A percentile compares a stretch with the other conserved stretches of the same genome.
Conservation (phyloP, 2,797 vertebrate species). For the Adelosebastes latens region DNA sequence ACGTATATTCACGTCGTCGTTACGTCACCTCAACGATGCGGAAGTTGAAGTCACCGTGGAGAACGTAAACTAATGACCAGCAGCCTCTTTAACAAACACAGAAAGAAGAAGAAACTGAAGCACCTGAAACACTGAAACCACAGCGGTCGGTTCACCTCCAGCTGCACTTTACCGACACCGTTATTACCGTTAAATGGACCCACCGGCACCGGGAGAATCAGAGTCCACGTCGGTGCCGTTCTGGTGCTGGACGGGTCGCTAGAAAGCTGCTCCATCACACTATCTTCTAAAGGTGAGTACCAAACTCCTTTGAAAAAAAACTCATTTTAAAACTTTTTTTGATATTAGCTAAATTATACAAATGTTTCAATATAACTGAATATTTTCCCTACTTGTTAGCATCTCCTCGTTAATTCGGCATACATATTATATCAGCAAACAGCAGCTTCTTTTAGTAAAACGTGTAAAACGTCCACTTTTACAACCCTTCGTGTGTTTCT, state of each 20-base stretch:
- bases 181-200: conserved; percentile 29
- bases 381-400: accelerated
- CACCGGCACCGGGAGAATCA: neutral
- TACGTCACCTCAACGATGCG: conserved; percentile 65
- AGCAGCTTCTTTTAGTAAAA: accelerated
- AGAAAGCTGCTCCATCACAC: neutral
- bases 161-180: conserved; percentile 1
- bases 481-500: neutral
- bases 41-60: conserved; percentile 76
- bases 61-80: conserved; percentile 73
- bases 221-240: neutral
- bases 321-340: accelerated
- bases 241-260: neutral
- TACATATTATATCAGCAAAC: neutral
- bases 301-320: neutral
- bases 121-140: neutral
- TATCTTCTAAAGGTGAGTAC: conserved; percentile 33
- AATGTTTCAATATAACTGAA: accelerated
- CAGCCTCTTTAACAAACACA: neutral
- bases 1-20: conserved; percentile 24
- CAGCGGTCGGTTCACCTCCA: neutral
- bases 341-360: accelerated
- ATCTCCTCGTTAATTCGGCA: neutral
- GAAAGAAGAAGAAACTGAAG: neutral
- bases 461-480: neutral